Percentiles rank a stretch among this genome's conserved stretches.
These are phyloP conservation scores for Galemys pyrenaicus DNA, from an alignment of 2,113 vertebrate genomes.

Conservation along the genomic window DNA sequence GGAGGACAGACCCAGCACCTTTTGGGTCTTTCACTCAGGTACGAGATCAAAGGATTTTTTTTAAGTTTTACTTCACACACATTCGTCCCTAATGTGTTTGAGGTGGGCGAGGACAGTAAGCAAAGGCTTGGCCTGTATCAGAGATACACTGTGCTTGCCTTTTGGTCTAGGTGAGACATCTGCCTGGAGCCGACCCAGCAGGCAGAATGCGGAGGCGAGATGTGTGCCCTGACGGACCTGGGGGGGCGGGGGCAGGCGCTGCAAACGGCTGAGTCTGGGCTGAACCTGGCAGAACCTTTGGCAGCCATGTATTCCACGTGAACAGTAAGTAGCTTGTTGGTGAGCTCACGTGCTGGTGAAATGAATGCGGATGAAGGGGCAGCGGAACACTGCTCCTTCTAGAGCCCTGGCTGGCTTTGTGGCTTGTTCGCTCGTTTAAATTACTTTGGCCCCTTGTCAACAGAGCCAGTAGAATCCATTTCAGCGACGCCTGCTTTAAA, in stretches of 20 bases:
- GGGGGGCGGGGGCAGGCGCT: neutral
- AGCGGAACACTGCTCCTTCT: neutral
- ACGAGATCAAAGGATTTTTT: neutral
- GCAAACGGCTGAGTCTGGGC: neutral
- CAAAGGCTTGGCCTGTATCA: neutral
- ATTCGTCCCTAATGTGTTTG: neutral
- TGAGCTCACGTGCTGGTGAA: neutral
- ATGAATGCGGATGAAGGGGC: neutral
- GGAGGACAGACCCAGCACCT: neutral
- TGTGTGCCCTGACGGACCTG: neutral
- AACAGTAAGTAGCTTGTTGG: neutral
- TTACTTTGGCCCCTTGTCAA: neutral
- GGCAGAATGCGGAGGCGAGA: neutral
- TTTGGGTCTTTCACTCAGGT: neutral
- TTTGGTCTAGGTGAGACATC: neutral
- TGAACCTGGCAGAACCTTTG: neutral
- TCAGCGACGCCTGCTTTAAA: constrained; percentile 19
- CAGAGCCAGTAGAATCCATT: neutral
- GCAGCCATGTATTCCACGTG: neutral
- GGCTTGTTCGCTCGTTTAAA: constrained; percentile 36
- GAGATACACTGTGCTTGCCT: neutral
- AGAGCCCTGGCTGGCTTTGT: neutral
- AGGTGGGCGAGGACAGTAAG: neutral
- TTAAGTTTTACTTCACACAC: neutral
- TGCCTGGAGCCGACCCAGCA: neutral